A percentile compares a stretch with the other conserved stretches of the same genome.
phyloP scores from a whole-genome alignment of 1,140 invertebrate species.

The Tetraneura akinire region DNA sequence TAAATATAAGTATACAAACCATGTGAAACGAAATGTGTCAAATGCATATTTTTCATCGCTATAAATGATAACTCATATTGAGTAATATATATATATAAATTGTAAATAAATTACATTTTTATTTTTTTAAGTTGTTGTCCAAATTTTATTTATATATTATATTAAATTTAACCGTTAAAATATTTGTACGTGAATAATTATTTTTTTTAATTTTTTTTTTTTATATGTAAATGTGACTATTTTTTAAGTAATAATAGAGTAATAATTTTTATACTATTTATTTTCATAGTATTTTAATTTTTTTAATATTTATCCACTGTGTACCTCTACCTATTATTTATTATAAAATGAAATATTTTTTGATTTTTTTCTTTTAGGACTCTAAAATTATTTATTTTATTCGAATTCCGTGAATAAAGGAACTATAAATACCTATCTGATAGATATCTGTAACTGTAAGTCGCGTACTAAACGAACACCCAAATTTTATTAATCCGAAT shows the following conservation, averaged over 20 bases:
- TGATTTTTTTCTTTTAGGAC: too few relatives aligned
- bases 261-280: slow-evolving; percentile 25
- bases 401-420: too few relatives aligned
- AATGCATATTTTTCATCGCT: background rate
- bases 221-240: slow-evolving; percentile 1
- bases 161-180: slow-evolving; percentile 3
- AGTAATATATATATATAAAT: background rate
- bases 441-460: too few relatives aligned
- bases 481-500: too few relatives aligned
- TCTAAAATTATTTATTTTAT: too few relatives aligned
- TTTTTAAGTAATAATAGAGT: slow-evolving; percentile 15
- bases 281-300: background rate
- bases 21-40: slow-evolving; percentile 13
- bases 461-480: too few relatives aligned
- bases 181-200: background rate
- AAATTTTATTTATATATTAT: slow-evolving; percentile 18
- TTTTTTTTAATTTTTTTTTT: too few relatives aligned
- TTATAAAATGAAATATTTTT: too few relatives aligned
- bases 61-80: slow-evolving; percentile 26
- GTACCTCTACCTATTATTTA: too few relatives aligned
- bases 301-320: background rate
- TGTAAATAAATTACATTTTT: slow-evolving; percentile 21
- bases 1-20: background rate
- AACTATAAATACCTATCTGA: too few relatives aligned
- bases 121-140: slow-evolving; percentile 11